Percentiles rank a stretch among this genome's conserved stretches.
These are phyloP conservation scores for Orchestia grillus DNA, from an alignment of 1,140 invertebrate genomes.

Conservation along the genomic window DNA sequence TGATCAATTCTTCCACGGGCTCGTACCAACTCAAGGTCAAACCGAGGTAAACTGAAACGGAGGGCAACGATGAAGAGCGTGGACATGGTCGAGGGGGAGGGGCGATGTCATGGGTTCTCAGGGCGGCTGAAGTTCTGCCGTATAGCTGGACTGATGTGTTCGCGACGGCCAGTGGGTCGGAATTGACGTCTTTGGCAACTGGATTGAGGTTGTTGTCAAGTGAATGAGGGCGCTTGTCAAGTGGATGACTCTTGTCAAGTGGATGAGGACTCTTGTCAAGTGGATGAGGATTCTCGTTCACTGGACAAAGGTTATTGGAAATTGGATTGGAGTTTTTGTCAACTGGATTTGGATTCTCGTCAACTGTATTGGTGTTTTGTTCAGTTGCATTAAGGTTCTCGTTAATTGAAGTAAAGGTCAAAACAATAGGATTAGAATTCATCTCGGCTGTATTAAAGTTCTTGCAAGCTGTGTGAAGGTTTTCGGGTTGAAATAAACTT, in stretches of 20 bases:
- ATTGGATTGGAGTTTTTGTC: not conserved
- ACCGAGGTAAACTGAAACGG: no score
- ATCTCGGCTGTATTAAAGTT: not conserved
- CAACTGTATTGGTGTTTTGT: no score
- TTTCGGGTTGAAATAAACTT: not conserved
- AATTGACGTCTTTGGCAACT: no score
- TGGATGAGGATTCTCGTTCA: not conserved
- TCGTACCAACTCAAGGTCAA: not conserved
- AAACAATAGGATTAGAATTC: no score
- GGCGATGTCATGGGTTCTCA: not conserved
- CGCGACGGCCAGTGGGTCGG: not conserved
- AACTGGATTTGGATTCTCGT: not conserved
- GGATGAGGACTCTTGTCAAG: no score
- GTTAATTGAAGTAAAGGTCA: no score
- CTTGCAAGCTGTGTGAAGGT: not conserved
- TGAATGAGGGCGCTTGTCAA: no score
- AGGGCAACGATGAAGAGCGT: not conserved
- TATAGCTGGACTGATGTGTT: not conserved
- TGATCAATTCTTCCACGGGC: not conserved
- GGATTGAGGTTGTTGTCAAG: no score
- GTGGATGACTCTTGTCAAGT: not conserved
- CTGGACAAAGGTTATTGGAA: not conserved
- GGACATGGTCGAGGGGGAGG: not conserved
- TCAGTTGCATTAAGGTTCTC: no score
- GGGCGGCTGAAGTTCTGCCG: not conserved